phyloP scores from a whole-genome alignment of 2,888 invertebrate species.

The Eupsilia transversa region DNA sequence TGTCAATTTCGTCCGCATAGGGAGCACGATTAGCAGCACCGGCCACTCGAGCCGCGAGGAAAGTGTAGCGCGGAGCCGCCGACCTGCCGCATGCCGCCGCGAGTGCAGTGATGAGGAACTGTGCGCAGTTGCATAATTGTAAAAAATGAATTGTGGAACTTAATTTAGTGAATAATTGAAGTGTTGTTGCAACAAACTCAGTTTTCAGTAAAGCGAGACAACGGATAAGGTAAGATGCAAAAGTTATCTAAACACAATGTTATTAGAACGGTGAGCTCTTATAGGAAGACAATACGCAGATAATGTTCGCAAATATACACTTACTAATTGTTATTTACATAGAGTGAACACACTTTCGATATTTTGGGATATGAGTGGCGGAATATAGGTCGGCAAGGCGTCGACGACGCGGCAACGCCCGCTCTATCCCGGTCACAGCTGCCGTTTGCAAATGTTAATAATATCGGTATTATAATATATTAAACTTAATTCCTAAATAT shows the following conservation, averaged over 20 bases:
- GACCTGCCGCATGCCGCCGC: conserved; percentile 66
- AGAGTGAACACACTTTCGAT: conserved; percentile 80
- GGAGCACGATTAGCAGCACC: conserved; percentile 84
- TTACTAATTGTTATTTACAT: conserved; percentile 65
- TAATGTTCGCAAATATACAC: conserved; percentile 26
- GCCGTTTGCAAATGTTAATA: conserved; percentile 78
- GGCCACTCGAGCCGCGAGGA: conserved; percentile 63
- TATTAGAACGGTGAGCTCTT: conserved; percentile 9
- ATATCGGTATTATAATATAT: conserved; percentile 61
- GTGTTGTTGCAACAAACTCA: conserved; percentile 42
- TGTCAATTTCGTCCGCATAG: conserved; percentile 89
- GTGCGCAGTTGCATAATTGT: conserved; percentile 79
- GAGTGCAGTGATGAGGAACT: conserved; percentile 75
- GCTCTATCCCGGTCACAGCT: conserved; percentile 88
- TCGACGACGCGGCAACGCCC: conserved; percentile 86
- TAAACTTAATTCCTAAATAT: conserved; percentile 10
- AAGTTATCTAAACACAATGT: conserved; percentile 13
- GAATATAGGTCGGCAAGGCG: conserved; percentile 87
- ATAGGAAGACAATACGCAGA: neutral
- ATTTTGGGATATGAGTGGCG: conserved; percentile 88
- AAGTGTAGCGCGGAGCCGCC: conserved; percentile 56
- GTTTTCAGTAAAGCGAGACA: conserved; percentile 29
- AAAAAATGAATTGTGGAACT: conserved; percentile 69
- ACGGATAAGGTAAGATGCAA: conserved; percentile 49
- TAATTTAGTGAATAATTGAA: conserved; percentile 54